Evolutionary conservation across 2,797 vertebrate genomes (phyloP), one percentile per base, ranked within the genome.

Genomic region (Melanotaenia maccullochi): DNA sequence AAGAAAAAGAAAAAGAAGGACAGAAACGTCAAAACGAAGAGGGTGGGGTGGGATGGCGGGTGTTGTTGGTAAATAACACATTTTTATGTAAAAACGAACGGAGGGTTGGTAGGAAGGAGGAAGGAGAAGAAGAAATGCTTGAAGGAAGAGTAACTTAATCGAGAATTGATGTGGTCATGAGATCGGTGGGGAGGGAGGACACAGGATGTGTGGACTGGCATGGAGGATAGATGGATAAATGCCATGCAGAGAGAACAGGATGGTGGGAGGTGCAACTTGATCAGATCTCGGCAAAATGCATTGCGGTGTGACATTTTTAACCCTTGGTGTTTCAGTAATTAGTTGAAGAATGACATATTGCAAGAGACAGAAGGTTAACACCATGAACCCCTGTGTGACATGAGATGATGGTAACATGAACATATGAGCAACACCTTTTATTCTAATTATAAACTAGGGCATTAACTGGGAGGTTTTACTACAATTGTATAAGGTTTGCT

Each of bases 231-330:
- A 83, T 84, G 85, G 79, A 75, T 86, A 57, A 83, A 85, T 75
- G 75, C 72, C 86, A 47, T 81, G 86, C 84, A 78, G 87, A 86
- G 90, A 85, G 88, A 88, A 86, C 89, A 92, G 90, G 87, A 90
- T 92, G 90, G 87, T 89, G 90, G 91, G 90, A 90, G 90, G 90
- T 86, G 88, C 87, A 84, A 74, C 76, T 76, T 82, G 88, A 87
- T 85, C 82, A 58, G 85, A 73, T 80, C 59, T 58, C 59, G 83
- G 79, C 42, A 78, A 84, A 76, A 79, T 8, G 40, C 68, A 79
- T 70, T 61, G 24, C 59, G 4, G 75, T 82, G 84, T 84, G 85
- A 88, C 83, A 90, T 89, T 85, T 88, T 90, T 89, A 91, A 89
- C 86, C 84, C 88, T 87, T 63, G 60, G 60, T 68, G 79, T 79